Evolutionary conservation across 2,888 invertebrate genomes (phyloP).

Genomic region (Reticulitermes lucifugus): DNA sequence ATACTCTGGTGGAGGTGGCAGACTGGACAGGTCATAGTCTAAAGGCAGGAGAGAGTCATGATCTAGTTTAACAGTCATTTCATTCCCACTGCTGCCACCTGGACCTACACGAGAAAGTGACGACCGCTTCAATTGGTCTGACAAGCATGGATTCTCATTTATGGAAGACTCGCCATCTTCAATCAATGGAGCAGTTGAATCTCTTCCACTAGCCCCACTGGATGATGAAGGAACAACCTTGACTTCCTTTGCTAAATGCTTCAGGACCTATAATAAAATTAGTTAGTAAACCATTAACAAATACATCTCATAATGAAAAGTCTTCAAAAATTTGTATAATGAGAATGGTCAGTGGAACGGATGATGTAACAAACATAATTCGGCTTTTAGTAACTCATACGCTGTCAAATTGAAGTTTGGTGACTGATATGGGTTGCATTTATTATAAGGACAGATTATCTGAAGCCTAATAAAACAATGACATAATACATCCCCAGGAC

Average conservation of each 20-base stretch:
- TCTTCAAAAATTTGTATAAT: no score
- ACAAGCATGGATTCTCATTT: conserved; percentile 12
- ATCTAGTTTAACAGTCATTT: not conserved
- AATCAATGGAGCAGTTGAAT: not conserved
- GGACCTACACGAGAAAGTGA: conserved; percentile 55
- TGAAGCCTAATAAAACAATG: no score
- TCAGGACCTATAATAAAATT: conserved; percentile 69
- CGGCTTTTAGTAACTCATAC: no score
- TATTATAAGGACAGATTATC: no score
- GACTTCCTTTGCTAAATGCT: conserved; percentile 87
- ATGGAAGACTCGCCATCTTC: conserved; percentile 10
- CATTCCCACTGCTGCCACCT: conserved; percentile 17
- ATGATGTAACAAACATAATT: no score
- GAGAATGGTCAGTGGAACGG: no score
- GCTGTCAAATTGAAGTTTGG: no score
- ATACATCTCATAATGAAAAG: not conserved
- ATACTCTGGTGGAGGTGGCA: conserved; percentile 63
- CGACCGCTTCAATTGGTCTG: conserved; percentile 54
- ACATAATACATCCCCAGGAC: no score
- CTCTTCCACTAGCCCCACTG: conserved; percentile 6
- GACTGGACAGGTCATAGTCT: conserved; percentile 47
- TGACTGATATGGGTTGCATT: no score
- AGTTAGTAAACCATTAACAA: not conserved
- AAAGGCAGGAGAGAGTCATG: conserved; percentile 38
- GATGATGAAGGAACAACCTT: conserved; percentile 55